These are phyloP conservation scores for Enchytraeus crypticus DNA, from an alignment of 2,888 invertebrate species.

Conservation along the genomic window DNA sequence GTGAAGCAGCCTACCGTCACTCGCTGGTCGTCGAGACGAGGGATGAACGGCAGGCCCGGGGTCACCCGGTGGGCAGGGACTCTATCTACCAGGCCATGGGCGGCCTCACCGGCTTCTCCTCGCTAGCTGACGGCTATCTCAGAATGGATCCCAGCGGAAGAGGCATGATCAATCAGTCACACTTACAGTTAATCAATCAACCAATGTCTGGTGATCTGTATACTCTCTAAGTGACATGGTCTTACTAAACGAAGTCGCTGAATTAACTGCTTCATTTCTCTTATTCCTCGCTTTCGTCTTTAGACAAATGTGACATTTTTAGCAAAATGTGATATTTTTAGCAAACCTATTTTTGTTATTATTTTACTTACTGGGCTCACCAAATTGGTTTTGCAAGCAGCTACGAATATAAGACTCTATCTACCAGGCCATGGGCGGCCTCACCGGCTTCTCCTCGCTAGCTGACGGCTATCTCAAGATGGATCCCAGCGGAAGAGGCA, in stretches of 20 bases:
- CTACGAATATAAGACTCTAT: no score
- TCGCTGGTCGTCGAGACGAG: conserved; percentile 44
- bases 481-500: conserved; percentile 48
- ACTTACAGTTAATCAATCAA: neutral
- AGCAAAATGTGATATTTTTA: no score
- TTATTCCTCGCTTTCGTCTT: no score
- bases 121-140: conserved; percentile 46
- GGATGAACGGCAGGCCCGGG: conserved; percentile 44
- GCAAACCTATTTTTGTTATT: no score
- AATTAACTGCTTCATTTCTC: no score
- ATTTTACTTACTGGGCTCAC: no score
- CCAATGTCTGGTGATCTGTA: neutral
- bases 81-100: conserved; percentile 48
- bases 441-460: conserved; percentile 48
- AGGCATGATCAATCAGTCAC: conserved; percentile 31
- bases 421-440: conserved; percentile 49
- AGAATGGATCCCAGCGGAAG: conserved; percentile 47
- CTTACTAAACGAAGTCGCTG: no score
- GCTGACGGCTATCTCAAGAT: conserved; percentile 47
- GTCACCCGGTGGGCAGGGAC: conserved; percentile 45
- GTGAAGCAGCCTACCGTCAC: conserved; percentile 38
- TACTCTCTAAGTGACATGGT: neutral
- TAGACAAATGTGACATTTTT: no score
- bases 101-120: conserved; percentile 48
- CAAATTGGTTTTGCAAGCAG: no score